Base-by-base conservation (phyloP, 2,888 invertebrate genomes). In the Pseudeuparius sepicola region DNA sequence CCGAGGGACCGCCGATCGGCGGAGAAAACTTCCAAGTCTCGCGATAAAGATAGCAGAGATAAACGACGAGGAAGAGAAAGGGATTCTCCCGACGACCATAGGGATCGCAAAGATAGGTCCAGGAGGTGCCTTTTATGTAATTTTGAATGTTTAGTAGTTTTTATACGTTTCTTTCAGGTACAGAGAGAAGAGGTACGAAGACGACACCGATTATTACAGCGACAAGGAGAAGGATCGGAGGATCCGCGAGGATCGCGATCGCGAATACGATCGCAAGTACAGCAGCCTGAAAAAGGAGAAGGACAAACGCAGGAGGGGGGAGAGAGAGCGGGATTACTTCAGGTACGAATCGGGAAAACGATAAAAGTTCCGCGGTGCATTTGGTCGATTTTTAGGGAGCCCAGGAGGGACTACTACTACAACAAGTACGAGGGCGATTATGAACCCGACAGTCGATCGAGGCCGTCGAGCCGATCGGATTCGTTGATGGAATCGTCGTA, bases 201-300 rank as follows among this genome's bases (percentile, higher is more conserved):
- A 79, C 37, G 78, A 77, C 48, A 73, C 74, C 3, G 75, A 77
- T 55, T 76, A 74, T 57, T 76, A 73, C 55, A 78, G 78, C 49
- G 78, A 79, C 55, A 66, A 71, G 39, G 75, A 76, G 43, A 64
- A 67, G 40, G 69, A 68, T 24, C 65, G 66, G 45, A 64, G 69
- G 30, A 20, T 13, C n/a, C 36, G 55, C 52, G 35, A 46, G 9
- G 54, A 57, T 18, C 58, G 60, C 27, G 54, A 54, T 23, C 50
- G 57, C 42, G 64, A 64, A 20, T 59, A 56, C 34, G 59, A 60
- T 26, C 45, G 55, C 33, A 59, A 61, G 37, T 63, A 62, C 42
- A 52, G 48, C 31, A 60, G 61, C 48, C 48, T 61, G 31, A 42
- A 54, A 26, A 57, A 55, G 36, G 57, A 60, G 12, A 63, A 67